These are phyloP conservation scores for Agelas oroides DNA, from an alignment of 37 sponge, comb jelly and placozoan genomes.

Conservation along the genomic window DNA sequence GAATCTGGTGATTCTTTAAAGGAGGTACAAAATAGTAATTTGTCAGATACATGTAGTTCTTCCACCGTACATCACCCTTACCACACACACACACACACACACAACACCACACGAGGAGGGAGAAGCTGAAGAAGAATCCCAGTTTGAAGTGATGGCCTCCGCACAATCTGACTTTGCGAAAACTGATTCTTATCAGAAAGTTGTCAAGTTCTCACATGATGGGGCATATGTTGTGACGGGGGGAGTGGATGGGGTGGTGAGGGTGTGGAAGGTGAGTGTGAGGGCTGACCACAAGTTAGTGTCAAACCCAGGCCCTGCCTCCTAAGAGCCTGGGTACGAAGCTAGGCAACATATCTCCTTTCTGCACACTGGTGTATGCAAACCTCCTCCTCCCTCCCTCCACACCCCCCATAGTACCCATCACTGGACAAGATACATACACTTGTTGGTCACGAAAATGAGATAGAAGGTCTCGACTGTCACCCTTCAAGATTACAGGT, in stretches of 20 bases:
- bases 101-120: too few relatives aligned
- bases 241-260: constrained; percentile 63
- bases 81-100: too few relatives aligned
- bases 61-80: too few relatives aligned
- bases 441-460: constrained; percentile 46
- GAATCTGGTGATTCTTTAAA: not conserved
- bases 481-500: constrained; percentile 42
- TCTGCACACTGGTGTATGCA: not conserved
- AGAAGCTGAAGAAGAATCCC: not conserved
- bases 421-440: constrained; percentile 17
- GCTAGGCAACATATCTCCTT: not conserved
- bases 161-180: constrained; percentile 54
- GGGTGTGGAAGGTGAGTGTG: constrained; percentile 76
- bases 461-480: constrained; percentile 46
- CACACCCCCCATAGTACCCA: constrained; percentile 36
- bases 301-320: not conserved
- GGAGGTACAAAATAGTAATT: too few relatives aligned
- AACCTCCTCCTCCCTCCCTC: not conserved
- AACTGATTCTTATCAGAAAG: constrained; percentile 56
- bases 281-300: too few relatives aligned
- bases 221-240: constrained; percentile 70
- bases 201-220: constrained; percentile 56
- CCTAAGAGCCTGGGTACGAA: not conserved
- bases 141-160: not conserved
- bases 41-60: too few relatives aligned